Conservation (phyloP, 2,888 invertebrate genomes). For the Scotopteryx bipunctaria region DNA sequence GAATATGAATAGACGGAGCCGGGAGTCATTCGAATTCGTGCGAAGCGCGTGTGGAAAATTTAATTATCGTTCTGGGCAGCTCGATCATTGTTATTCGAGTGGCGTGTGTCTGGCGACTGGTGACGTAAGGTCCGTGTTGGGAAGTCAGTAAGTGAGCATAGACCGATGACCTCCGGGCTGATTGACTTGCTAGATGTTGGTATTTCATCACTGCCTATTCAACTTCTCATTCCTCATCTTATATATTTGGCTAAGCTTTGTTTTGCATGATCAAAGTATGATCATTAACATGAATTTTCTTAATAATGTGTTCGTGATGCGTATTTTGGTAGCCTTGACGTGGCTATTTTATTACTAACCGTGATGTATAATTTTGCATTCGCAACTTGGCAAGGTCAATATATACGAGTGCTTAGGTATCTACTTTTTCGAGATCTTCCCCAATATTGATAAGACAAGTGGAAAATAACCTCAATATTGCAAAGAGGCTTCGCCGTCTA, state of each 20-base stretch:
- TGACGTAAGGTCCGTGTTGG: conserved; percentile 70
- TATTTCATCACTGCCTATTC: conserved; percentile 7
- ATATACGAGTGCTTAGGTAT: neutral
- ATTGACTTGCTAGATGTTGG: conserved; percentile 42
- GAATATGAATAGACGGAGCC: conserved; percentile 44
- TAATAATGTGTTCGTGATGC: conserved; percentile 21
- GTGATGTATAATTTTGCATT: conserved; percentile 5
- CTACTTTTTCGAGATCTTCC: neutral
- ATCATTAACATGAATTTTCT: neutral
- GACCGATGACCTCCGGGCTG: conserved; percentile 70
- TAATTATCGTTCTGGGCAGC: conserved; percentile 71
- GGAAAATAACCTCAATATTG: conserved; percentile 31
- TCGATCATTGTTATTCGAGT: conserved; percentile 74
- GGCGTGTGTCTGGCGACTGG: conserved; percentile 66
- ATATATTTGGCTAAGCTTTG: neutral
- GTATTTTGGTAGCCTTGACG: conserved; percentile 16
- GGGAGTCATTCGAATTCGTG: conserved; percentile 49
- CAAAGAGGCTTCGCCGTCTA: conserved; percentile 28
- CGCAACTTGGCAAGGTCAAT: conserved; percentile 14
- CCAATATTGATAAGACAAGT: conserved; percentile 22
- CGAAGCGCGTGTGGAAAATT: conserved; percentile 72
- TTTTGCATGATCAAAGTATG: conserved; percentile 8
- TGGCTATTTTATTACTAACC: conserved; percentile 6
- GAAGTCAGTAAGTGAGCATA: conserved; percentile 45
- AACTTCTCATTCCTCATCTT: neutral